Percentiles rank a stretch among this genome's conserved stretches.
Evolutionary conservation across 2,113 vertebrate genomes (phyloP).

Genomic region (Sardina pilchardus): DNA sequence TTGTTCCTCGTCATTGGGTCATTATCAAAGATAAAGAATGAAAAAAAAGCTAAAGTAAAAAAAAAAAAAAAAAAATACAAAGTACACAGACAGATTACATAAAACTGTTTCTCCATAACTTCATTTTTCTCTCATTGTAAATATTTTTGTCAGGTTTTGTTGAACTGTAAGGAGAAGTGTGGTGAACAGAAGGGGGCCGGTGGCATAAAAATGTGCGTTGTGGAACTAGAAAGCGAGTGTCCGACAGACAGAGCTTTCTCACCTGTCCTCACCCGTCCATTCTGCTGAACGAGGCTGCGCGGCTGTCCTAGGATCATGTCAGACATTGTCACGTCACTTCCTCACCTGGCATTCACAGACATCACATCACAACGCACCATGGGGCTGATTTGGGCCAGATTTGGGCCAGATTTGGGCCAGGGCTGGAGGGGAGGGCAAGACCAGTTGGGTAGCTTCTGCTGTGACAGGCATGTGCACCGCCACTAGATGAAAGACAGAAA

Average conservation of each 20-base stretch:
- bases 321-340: constrained; percentile 43
- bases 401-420: too few relatives aligned
- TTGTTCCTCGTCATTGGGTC: constrained; percentile 76
- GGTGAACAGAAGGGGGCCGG: constrained; percentile 75
- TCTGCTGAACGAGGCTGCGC: not conserved
- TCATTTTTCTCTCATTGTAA: constrained; percentile 80
- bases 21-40: constrained; percentile 70
- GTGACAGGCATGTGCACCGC: not conserved
- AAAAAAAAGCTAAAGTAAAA: constrained; percentile 63
- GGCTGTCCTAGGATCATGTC: not conserved
- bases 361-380: not conserved
- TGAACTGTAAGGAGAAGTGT: constrained; percentile 76
- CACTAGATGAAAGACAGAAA: not conserved
- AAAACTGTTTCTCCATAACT: constrained; percentile 74
- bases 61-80: constrained; percentile 34
- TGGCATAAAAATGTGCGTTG: constrained; percentile 75
- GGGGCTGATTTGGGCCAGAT: not conserved
- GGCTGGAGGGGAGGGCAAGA: not conserved
- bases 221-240: constrained; percentile 55
- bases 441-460: not conserved
- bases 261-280: constrained; percentile 51
- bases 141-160: constrained; percentile 76
- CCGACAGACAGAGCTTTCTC: constrained; percentile 45
- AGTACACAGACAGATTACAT: constrained; percentile 57
- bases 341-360: not conserved